Conservation (phyloP, 2,797 vertebrate species). For the Pipistrellus pygmaeus region DNA sequence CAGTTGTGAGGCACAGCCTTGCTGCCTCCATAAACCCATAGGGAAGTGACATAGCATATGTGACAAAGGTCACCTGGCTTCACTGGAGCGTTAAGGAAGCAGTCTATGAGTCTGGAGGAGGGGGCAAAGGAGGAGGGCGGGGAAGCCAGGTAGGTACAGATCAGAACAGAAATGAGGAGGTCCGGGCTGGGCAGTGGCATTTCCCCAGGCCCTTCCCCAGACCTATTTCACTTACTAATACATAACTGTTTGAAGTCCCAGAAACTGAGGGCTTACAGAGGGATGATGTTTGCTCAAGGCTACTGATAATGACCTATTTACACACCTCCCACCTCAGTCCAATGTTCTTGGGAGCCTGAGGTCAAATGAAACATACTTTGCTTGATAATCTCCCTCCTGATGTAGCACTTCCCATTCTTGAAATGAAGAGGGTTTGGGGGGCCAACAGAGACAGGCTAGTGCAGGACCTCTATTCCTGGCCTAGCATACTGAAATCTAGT, state of each 20-base stretch:
- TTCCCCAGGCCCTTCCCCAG: neutral
- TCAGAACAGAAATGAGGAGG: neutral
- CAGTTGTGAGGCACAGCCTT: neutral
- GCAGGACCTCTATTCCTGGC: neutral
- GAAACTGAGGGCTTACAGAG: neutral
- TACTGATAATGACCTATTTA: too few species aligned
- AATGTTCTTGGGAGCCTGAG: neutral
- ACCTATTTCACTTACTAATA: neutral
- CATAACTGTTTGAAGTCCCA: neutral
- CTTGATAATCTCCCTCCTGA: neutral
- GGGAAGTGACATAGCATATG: neutral
- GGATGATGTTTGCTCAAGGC: neutral
- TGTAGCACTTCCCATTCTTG: neutral
- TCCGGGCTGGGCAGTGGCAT: neutral
- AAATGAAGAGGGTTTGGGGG: neutral
- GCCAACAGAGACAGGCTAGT: neutral
- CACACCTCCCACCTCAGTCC: neutral
- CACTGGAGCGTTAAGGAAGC: neutral
- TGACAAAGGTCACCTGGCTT: neutral
- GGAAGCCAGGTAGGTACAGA: neutral
- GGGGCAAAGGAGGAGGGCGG: too few species aligned
- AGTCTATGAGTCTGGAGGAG: neutral
- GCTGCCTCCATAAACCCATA: neutral
- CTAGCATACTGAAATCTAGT: neutral
- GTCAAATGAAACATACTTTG: neutral